Evolutionary conservation across 2,113 vertebrate species (phyloP), one percentile per base, ranked within the genome.

Genomic region (Tympanuchus pallidicinctus): DNA sequence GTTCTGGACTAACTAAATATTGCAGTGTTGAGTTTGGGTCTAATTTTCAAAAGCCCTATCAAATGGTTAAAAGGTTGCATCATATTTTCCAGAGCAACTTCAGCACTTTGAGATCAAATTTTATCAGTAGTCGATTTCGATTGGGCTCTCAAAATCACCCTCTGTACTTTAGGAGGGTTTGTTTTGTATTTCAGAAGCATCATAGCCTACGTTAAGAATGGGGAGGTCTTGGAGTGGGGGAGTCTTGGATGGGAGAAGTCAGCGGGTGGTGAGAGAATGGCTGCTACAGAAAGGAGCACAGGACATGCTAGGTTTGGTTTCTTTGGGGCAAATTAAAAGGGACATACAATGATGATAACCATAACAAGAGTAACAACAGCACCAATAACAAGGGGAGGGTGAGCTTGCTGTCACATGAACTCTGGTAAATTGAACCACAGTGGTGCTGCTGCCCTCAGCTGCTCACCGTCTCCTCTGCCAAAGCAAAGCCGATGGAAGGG

Each of bases 401-500:
- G 79, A 80, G 48, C 15, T 30, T 15, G 92, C 34, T 69, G 54
- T 22, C 65, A 79, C 54, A 56, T 80, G 75, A 85, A 57, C 57
- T 85, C 30, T 3, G 3, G 6, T 72, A 86, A 56, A 14, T 56
- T 34, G 42, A 38, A 4, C 70, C 60, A 81, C 77, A 89, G 83
- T 28, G 66, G 14, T 90, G 81, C 65, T 90, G 92, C 91, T 86
- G 90, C 78, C 85, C 85, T 94, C 77, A 87, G 85, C 78, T 79
- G 77, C 93, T 81, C 93, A 82, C 84, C 89, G 71, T 92, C 91
- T 91, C 66, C 74, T 30, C 78, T 89, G 84, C 77, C 74, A 75
- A 57, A 85, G 60, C 65, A 4, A 8, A 67, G 61, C 1, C 0
- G 11, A 13, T 28, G 6, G 47, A 71, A 90, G 40, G 42, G 19